phyloP scores from a whole-genome alignment of 2,888 invertebrate species.

The Artemia sp. region DNA sequence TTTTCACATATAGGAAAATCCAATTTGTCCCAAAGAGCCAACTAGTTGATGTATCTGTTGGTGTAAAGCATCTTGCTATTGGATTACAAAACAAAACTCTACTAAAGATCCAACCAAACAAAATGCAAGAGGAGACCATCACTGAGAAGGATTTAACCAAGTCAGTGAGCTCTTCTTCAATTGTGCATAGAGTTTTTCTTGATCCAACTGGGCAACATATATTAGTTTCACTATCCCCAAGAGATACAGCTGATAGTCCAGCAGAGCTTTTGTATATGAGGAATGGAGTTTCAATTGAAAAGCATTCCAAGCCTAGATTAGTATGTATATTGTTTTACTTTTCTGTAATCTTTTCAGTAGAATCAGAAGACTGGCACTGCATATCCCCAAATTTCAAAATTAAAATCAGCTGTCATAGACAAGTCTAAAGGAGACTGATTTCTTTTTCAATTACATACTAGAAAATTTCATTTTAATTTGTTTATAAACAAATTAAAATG shows the following conservation, averaged over 20 bases:
- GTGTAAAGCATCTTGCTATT: conserved; percentile 1
- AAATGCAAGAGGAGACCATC: no score
- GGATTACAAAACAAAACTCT: neutral
- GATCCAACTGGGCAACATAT: conserved; percentile 76
- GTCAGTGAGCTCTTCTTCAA: neutral
- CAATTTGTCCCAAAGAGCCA: neutral
- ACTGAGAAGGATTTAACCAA: no score
- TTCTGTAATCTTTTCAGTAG: no score
- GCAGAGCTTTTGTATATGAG: conserved; percentile 55
- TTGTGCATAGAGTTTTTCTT: conserved; percentile 48
- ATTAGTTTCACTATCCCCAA: conserved; percentile 52
- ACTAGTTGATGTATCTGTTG: conserved; percentile 7
- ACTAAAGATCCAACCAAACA: neutral
- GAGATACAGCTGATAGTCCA: conserved; percentile 39
- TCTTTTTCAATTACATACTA: no score
- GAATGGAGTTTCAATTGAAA: conserved; percentile 33
- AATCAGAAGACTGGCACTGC: no score
- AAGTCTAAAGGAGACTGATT: no score
- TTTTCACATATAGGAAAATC: conserved; percentile 7
- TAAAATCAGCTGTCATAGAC: no score
- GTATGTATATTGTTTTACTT: conserved; percentile 31
- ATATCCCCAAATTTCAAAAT: no score
- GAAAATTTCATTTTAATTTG: no score
- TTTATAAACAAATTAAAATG: no score
- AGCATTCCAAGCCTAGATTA: conserved; percentile 52